A percentile compares a stretch with the other conserved stretches of the same genome.
phyloP scores from a whole-genome alignment of 2,113 vertebrate species.

The Pycnonotus jocosus region DNA sequence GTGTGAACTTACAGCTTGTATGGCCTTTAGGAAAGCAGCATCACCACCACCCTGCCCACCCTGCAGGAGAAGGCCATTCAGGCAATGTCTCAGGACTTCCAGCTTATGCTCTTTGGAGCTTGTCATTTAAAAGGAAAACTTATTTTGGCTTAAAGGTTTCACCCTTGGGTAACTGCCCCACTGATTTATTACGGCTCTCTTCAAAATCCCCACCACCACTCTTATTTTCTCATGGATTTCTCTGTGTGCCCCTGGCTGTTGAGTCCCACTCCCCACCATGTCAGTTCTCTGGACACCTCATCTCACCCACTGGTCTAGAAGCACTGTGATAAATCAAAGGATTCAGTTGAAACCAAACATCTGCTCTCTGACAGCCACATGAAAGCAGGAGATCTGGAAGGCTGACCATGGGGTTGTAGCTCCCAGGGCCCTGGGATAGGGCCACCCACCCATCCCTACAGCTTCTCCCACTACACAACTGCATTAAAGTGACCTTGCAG shows the following conservation, averaged over 20 bases:
- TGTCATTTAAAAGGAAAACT: not conserved
- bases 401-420: not conserved
- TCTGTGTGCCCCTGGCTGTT: not conserved
- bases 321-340: not conserved
- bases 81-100: fast-evolving
- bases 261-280: fast-evolving
- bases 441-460: not conserved
- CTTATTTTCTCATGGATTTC: not conserved
- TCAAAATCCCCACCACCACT: not conserved
- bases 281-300: not conserved
- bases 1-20: not conserved
- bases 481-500: not conserved
- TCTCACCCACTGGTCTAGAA: not conserved
- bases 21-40: not conserved
- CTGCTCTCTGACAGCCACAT: not conserved
- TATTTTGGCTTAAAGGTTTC: not conserved
- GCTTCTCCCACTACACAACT: not conserved
- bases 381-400: not conserved
- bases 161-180: not conserved
- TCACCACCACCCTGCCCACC: not conserved
- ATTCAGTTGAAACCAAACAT: not conserved
- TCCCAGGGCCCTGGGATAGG: not conserved
- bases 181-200: not conserved
- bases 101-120: not conserved
- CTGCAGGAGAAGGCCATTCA: not conserved